Conservation (phyloP, 2,888 invertebrate species). For the Andrena praecox region DNA sequence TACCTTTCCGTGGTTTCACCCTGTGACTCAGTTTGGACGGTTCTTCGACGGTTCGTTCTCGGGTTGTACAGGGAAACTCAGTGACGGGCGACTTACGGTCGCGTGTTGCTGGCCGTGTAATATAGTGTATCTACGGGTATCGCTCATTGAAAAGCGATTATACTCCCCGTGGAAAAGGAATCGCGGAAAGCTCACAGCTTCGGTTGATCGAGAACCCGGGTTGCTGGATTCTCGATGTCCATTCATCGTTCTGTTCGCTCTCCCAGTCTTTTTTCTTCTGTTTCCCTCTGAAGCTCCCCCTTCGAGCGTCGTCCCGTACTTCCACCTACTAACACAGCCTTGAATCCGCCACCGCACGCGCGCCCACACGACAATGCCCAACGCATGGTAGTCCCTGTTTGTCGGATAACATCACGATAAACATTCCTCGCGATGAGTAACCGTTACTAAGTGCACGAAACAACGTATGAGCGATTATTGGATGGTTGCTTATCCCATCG, state of each 20-base stretch:
- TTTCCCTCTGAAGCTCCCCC: slow-evolving; percentile 23
- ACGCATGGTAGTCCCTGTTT: slow-evolving; percentile 56
- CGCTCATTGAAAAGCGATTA: slow-evolving; percentile 4
- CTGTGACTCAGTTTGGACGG: slow-evolving; percentile 20
- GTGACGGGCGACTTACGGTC: slow-evolving; percentile 20
- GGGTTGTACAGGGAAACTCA: slow-evolving; percentile 10
- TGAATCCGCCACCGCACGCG: slow-evolving; percentile 81
- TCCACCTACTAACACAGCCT: slow-evolving; percentile 63
- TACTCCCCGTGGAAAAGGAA: slow-evolving; percentile 17
- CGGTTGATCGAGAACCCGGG: slow-evolving; percentile 35
- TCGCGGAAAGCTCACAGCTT: slow-evolving; percentile 60
- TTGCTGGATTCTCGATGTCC: slow-evolving; percentile 6
- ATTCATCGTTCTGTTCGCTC: slow-evolving; percentile 41
- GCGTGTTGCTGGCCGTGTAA: slow-evolving; percentile 36
- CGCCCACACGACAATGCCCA: slow-evolving; percentile 80
- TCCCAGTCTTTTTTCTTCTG: slow-evolving; percentile 27
- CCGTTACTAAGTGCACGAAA: slow-evolving; percentile 52
- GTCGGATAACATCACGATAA: slow-evolving; percentile 45
- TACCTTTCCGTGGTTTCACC: slow-evolving; percentile 42
- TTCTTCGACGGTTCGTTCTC: slow-evolving; percentile 24
- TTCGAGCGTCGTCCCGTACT: slow-evolving; percentile 48
- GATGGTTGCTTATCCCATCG: slow-evolving; percentile 54
- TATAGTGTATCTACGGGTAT: slow-evolving; percentile 37
- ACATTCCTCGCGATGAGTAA: slow-evolving; percentile 26
- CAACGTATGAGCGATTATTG: slow-evolving; percentile 34